Conservation (phyloP, 2,797 vertebrate species). For the Malacoctenus gilli region DNA sequence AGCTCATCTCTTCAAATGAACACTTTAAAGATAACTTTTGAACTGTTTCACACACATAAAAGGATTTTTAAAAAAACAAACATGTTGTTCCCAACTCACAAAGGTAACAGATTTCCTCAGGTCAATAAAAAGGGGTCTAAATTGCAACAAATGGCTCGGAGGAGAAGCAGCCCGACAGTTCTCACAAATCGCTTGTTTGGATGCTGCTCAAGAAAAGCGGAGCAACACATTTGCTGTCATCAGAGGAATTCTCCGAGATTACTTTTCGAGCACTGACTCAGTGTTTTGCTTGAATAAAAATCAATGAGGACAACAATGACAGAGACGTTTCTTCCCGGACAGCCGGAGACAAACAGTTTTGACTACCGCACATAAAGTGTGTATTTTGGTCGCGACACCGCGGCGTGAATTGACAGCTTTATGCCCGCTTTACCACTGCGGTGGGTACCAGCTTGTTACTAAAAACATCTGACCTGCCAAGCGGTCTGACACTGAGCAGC, state of each 20-base stretch:
- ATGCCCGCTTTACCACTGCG: slow-evolving; percentile 11
- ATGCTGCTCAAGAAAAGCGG: not conserved
- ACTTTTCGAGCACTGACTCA: not conserved
- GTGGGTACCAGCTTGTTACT: slow-evolving; percentile 25
- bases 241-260: not conserved
- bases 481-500: slow-evolving; percentile 54
- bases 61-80: no score
- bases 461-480: slow-evolving; percentile 40
- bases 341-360: slow-evolving; percentile 14
- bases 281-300: not conserved
- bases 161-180: not conserved
- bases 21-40: no score
- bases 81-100: not conserved
- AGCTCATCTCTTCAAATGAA: no score
- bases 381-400: slow-evolving; percentile 2
- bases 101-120: not conserved
- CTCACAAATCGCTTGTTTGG: not conserved
- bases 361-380: slow-evolving; percentile 8
- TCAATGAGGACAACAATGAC: not conserved
- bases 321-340: not conserved
- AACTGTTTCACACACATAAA: no score
- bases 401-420: slow-evolving; percentile 19
- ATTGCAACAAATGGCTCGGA: not conserved
- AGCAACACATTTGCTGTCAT: not conserved
- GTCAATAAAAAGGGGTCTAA: not conserved